phyloP scores from a whole-genome alignment of 2,797 vertebrate species.

The Taeniopygia guttata region DNA sequence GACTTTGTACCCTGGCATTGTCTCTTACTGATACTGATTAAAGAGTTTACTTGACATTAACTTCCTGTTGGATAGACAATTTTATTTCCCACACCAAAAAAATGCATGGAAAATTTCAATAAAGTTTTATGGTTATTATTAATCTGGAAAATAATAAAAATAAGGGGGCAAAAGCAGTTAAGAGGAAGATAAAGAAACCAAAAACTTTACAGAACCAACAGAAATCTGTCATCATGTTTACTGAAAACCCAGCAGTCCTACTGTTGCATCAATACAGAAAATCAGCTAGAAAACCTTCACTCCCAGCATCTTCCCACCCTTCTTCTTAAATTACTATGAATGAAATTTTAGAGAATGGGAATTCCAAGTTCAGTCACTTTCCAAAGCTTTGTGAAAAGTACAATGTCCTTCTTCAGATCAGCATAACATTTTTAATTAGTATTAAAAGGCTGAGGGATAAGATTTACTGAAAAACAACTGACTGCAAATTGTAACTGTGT shows the following conservation, averaged over 20 bases:
- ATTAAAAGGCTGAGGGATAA: neutral
- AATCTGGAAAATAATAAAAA: neutral
- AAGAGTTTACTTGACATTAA: neutral
- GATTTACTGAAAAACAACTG: neutral
- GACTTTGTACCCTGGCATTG: neutral
- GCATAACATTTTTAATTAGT: neutral
- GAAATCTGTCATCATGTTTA: neutral
- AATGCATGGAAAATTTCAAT: neutral
- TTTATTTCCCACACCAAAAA: neutral
- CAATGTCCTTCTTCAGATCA: neutral
- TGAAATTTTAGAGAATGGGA: neutral
- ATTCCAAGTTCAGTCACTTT: neutral
- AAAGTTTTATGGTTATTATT: neutral
- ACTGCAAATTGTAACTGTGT: neutral
- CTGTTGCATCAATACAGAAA: neutral
- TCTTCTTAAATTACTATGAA: neutral
- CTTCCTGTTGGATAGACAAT: neutral
- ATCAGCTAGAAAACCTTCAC: neutral
- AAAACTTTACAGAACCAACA: neutral
- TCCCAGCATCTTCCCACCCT: neutral
- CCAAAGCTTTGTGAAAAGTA: neutral
- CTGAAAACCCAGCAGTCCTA: neutral
- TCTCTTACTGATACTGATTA: neutral
- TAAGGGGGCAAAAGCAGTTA: fast-evolving
- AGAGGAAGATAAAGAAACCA: neutral